These are phyloP conservation scores for Opisthograptis luteolata DNA, from an alignment of 2,888 invertebrate genomes.

Conservation along the genomic window DNA sequence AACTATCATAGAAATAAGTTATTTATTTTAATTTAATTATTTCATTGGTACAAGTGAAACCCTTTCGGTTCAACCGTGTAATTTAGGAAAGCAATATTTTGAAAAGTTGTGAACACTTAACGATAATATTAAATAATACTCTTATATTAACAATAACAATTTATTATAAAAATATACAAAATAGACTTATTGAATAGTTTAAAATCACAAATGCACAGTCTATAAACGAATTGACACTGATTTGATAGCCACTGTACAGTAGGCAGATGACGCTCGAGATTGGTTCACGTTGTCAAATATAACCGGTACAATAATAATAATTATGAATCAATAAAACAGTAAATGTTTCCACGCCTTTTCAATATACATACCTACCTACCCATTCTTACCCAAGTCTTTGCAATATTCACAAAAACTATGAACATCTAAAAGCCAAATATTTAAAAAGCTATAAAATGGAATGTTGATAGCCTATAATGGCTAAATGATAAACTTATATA, in stretches of 20 bases:
- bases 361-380: constrained; percentile 2
- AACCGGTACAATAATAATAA: constrained; percentile 25
- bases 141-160: constrained; percentile 53
- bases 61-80: constrained; percentile 2
- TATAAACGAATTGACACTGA: constrained; percentile 55
- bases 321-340: constrained; percentile 26
- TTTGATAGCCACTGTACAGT: constrained; percentile 32
- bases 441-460: constrained; percentile 11
- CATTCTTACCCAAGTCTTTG: not conserved
- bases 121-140: constrained; percentile 53
- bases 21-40: constrained; percentile 8
- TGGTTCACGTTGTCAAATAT: constrained; percentile 12
- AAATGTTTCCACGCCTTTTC: constrained; percentile 17
- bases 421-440: not conserved
- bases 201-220: constrained; percentile 52
- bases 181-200: constrained; percentile 35
- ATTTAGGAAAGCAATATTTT: constrained; percentile 55
- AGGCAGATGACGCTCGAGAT: constrained; percentile 11
- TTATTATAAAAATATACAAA: constrained; percentile 52
- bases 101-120: constrained; percentile 43
- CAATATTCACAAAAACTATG: not conserved
- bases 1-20: constrained; percentile 2
- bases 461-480: constrained; percentile 5
- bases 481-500: constrained; percentile 5
- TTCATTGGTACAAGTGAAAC: constrained; percentile 9